These are phyloP conservation scores for Pteropus alecto DNA, from an alignment of 2,113 vertebrate species.

Conservation along the genomic window DNA sequence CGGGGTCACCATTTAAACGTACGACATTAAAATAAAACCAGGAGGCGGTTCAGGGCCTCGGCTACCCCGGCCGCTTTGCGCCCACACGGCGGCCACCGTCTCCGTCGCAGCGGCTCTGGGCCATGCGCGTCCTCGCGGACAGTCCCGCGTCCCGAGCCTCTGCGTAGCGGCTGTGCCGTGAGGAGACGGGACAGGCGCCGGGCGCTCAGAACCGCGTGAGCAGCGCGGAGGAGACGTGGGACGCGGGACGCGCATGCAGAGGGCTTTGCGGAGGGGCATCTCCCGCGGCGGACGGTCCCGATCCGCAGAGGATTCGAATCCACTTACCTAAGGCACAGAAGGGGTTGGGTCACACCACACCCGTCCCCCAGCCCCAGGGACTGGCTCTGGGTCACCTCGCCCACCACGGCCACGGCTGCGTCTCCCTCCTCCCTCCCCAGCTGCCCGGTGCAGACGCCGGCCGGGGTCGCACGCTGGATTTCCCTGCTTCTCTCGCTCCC, in stretches of 20 bases:
- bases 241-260: not conserved
- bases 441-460: no score
- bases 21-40: not conserved
- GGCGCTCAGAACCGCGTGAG: not conserved
- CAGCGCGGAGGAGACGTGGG: fast-evolving
- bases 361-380: not conserved
- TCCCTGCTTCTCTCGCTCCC: not conserved
- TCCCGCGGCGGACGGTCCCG: not conserved
- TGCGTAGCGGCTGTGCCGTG: fast-evolving
- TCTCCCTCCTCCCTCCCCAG: no score
- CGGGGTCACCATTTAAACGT: fast-evolving
- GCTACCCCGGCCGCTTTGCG: fast-evolving
- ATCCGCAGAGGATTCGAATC: fast-evolving
- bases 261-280: fast-evolving
- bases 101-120: fast-evolving
- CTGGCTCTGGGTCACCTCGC: no score
- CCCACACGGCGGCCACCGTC: fast-evolving
- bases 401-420: fast-evolving
- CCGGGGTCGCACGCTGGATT: no score
- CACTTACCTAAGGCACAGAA: not conserved
- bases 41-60: not conserved
- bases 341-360: fast-evolving
- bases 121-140: fast-evolving
- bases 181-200: not conserved
- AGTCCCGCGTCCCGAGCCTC: not conserved